Conservation (phyloP, 2,888 invertebrate genomes). For the Cheilosia scutellata region DNA sequence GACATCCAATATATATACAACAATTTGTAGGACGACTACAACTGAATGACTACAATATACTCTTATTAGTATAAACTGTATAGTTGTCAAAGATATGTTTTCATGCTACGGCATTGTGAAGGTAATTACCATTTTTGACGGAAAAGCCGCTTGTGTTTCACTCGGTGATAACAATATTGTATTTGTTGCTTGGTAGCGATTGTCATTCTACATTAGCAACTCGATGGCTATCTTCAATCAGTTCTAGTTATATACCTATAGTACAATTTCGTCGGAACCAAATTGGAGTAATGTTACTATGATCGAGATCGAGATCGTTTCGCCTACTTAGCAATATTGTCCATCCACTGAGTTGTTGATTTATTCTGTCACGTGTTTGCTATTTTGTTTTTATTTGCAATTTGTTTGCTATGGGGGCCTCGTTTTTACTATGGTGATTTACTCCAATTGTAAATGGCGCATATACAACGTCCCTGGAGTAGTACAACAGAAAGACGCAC, state of each 20-base stretch:
- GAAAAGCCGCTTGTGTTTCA: constrained; percentile 46
- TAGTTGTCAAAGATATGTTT: background rate
- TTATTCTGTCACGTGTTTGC: constrained; percentile 57
- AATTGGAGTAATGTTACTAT: constrained; percentile 44
- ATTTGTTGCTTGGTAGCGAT: constrained; percentile 35
- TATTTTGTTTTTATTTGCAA: constrained; percentile 19
- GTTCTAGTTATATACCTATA: constrained; percentile 31
- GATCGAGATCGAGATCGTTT: constrained; percentile 1
- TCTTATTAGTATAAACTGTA: constrained; percentile 1
- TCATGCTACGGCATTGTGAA: constrained; percentile 4
- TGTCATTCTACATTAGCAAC: constrained; percentile 44
- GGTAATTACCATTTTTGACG: constrained; percentile 63
- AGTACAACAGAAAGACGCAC: background rate
- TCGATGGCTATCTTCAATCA: constrained; percentile 37
- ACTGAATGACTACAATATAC: background rate
- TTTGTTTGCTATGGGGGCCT: constrained; percentile 4
- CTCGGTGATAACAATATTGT: constrained; percentile 24
- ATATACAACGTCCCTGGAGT: constrained; percentile 13
- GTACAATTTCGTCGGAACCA: constrained; percentile 31
- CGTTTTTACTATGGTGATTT: constrained; percentile 33
- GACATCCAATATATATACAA: constrained; percentile 26
- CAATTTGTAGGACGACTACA: constrained; percentile 12
- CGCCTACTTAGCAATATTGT: constrained; percentile 34
- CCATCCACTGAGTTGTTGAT: constrained; percentile 29
- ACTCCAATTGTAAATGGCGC: background rate